Evolutionary conservation across 2,888 invertebrate genomes (phyloP), one percentile per base, ranked within the genome.

Genomic region (Gisinianus flammeolus): DNA sequence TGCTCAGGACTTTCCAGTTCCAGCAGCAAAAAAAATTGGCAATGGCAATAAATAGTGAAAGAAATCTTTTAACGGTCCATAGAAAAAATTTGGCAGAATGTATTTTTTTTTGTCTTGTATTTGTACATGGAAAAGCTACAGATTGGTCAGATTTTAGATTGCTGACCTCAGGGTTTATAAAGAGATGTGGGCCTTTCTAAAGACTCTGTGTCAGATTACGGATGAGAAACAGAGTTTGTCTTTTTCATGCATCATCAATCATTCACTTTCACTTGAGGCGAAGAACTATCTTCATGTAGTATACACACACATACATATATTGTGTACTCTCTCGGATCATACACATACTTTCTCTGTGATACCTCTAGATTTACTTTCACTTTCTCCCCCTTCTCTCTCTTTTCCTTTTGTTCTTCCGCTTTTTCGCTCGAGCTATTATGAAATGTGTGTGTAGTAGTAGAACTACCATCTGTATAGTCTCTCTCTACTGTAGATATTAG

Each of bases 171-270:
- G n/a, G 54, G 3, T 19, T 16, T 54, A 16, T 54, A 54, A 54
- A 54, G n/a, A 54, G 54, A n/a, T 3, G n/a, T 54, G 54, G n/a
- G 54, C 16, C 54, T 16, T 54, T 16, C 16, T n/a, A 54, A n/a
- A 62, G 26, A 62, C 22, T 67, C n/a, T 67, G 31, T 67, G 30
- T 31, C 67, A 67, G 67, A 67, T 67, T 30, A 67, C 33, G 67
- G 31, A 33, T 31, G 69, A 24, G 24, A 69, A 69, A 5, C 33
- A 69, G 26, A 35, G 69, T 1, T 64, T 64, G 16, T 8, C n/a
- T 69, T 44, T 69, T 24, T 69, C 44, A 33, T 44, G 35, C 44
- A 69, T 69, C 69, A 69, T 69, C 69, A 69, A 69, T 69, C 69
- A 69, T 69, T 69, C 44, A 69, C 1, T 69, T 1, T 69, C 22